Evolutionary conservation across 2,113 vertebrate species (phyloP).

Genomic region (Laticauda laticaudata): DNA sequence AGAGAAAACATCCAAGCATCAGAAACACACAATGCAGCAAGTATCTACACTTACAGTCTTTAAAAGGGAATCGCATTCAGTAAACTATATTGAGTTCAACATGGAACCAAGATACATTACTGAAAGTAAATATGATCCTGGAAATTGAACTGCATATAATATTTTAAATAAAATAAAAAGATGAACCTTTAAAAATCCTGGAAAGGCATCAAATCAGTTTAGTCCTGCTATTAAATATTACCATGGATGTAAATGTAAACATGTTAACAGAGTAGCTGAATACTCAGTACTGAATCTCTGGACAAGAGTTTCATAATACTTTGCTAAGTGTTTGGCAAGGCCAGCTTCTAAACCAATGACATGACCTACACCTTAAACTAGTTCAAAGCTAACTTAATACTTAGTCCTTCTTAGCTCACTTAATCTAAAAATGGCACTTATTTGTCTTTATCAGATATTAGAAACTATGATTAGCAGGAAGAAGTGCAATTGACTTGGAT

Average conservation of each 20-base stretch:
- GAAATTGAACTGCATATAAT: not conserved
- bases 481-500: slow-evolving; percentile 1
- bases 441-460: not conserved
- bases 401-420: not conserved
- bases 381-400: not conserved
- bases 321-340: not conserved
- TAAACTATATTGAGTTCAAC: not conserved
- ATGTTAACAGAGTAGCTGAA: not conserved
- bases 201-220: not conserved
- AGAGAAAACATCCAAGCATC: not conserved
- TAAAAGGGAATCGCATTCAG: not conserved
- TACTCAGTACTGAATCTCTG: not conserved
- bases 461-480: slow-evolving; percentile 8
- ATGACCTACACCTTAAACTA: not conserved
- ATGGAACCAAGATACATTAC: not conserved
- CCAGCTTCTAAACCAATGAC: not conserved
- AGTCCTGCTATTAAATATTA: not conserved
- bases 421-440: not conserved
- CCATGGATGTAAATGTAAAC: not conserved
- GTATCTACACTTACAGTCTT: not conserved
- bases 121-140: not conserved
- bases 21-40: not conserved
- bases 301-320: not conserved
- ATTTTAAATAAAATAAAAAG: not conserved
- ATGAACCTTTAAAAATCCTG: not conserved